Conservation (phyloP, 2,797 vertebrate genomes). For the Phalloptychus januarius region DNA sequence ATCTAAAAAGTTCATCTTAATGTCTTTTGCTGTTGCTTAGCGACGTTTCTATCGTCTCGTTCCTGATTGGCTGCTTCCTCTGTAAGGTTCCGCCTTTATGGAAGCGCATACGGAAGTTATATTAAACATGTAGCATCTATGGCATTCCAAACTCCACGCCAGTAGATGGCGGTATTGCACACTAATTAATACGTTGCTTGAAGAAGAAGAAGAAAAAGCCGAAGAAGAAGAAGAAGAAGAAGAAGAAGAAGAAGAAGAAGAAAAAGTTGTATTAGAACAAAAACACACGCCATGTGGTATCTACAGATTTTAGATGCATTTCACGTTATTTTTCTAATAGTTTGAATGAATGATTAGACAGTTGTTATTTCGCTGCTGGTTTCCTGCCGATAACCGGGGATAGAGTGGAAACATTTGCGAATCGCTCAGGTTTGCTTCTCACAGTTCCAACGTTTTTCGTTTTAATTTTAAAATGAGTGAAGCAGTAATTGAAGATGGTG, state of each 20-base stretch:
- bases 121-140: no score
- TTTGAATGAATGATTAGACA: background rate
- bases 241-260: no score
- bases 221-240: no score
- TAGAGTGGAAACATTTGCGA: background rate
- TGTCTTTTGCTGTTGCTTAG: background rate
- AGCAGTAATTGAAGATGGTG: no score
- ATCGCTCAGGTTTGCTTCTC: background rate
- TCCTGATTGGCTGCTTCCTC: background rate
- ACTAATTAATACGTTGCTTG: no score
- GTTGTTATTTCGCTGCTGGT: background rate
- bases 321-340: background rate
- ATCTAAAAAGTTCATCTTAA: background rate
- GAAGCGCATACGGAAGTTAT: background rate
- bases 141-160: no score
- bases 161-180: no score
- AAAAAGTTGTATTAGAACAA: background rate
- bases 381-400: background rate
- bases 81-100: no score
- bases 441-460: background rate
- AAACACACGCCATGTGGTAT: background rate
- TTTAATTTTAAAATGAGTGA: constrained; percentile 8
- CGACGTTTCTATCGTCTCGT: background rate
- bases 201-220: no score
- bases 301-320: background rate